Evolutionary conservation across 2,797 vertebrate genomes (phyloP).

Genomic region (Monodelphis domestica): DNA sequence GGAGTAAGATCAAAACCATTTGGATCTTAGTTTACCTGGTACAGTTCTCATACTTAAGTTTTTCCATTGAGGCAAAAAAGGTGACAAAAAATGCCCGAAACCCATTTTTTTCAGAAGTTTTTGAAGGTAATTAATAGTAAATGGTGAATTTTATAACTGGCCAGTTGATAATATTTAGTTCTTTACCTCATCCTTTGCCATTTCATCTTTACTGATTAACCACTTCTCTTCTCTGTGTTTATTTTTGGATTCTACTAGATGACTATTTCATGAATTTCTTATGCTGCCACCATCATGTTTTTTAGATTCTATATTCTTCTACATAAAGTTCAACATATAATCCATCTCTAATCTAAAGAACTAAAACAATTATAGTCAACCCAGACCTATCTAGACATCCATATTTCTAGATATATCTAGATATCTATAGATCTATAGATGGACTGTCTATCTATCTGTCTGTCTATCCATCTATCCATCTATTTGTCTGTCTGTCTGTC

Average conservation of each 20-base stretch:
- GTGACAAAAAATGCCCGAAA: fast-evolving
- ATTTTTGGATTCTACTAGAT: neutral
- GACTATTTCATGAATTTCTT: neutral
- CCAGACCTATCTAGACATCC: too few relatives aligned
- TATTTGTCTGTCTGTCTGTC: too few relatives aligned
- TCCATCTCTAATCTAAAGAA: fast-evolving
- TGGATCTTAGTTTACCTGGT: neutral
- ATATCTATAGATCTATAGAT: too few relatives aligned
- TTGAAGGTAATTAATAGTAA: neutral
- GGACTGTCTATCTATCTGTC: too few relatives aligned
- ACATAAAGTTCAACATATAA: neutral
- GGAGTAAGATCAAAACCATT: neutral
- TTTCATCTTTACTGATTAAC: neutral
- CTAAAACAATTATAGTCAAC: fast-evolving
- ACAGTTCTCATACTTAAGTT: fast-evolving
- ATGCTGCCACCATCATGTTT: neutral
- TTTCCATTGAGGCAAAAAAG: neutral
- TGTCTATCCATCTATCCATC: too few relatives aligned
- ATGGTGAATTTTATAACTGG: fast-evolving
- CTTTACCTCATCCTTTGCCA: neutral
- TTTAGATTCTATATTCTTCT: neutral
- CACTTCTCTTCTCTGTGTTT: fast-evolving
- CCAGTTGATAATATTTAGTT: fast-evolving
- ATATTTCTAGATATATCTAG: too few relatives aligned
- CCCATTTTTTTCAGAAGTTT: neutral